Evolutionary conservation across 1,140 invertebrate species (phyloP), one percentile per base, ranked within the genome.

Genomic region (Lepidurus couesii): DNA sequence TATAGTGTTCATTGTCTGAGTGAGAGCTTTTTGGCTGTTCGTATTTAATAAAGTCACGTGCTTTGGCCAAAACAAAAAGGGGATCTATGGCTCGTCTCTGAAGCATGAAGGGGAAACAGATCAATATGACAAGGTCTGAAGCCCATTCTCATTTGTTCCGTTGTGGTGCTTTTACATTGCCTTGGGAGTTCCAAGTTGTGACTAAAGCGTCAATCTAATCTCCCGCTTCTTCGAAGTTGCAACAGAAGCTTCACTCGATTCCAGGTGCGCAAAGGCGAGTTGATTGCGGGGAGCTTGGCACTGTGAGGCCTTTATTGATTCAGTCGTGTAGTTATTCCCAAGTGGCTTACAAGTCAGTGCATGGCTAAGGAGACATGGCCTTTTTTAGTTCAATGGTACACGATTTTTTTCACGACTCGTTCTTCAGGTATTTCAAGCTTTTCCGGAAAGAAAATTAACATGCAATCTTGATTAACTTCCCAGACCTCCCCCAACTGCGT

Each of bases 341-440:
- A 34, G 53, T 13, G 3, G 6, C 21, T 65, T 7, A 65, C 53
- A n/a, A n/a, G 53, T 65, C 21, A 26, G 9, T 65, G 7, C 3
- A 44, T n/a, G 24, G 44, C n/a, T 34, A 24, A 47, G n/a, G 76
- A 26, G 45, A 75, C 44, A 79, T 79, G 78, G 78, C 73, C 75
- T 45, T 75, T 43, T 79, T 75, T 45, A 79, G 43, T 44, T 79
- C 78, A 7, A 45, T 79, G 42, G 74, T 79, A 47, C 78, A 79
- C n/a, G 78, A 79, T 6, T 75, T 79, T 75, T 45, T 79, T 45
- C 42, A 26, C 42, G 78, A 79, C 53, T 75, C 78, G 42, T 79
- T 79, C 44, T 79, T 79, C 78, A 79, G 74, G 78, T 75, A 45
- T 47, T 74, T 16, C 13, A 6, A 77, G 43, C 75, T n/a, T 13